Base-by-base conservation (phyloP, 2,888 invertebrate genomes). In the Xestoiulus laeticollis region DNA sequence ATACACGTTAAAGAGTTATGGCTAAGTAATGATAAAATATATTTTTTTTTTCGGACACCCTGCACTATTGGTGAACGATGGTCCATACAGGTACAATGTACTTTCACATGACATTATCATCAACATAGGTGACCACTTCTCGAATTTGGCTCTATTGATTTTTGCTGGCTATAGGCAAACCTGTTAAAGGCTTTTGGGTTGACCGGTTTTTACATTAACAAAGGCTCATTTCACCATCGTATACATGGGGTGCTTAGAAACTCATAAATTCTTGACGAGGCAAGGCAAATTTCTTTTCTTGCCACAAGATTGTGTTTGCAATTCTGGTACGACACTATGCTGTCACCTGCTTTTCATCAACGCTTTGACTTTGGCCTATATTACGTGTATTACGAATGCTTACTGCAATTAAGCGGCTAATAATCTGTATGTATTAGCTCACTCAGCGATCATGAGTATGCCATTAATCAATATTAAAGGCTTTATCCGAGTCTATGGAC, bases 381-480 rank as follows among this genome's bases (percentile, higher is more conserved):
- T 59, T 59, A 19, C 59, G 59, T 19, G n/a, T n/a, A n/a, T 19
- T 59, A 59, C 8, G 59, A 59, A 59, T 59, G 59, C n/a, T 38
- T 38, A 38, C n/a, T 4, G 3, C 59, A 59, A 59, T 59, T 59
- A 59, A 59, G 19, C 59, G 59, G 6, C 59, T 59, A n/a, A 59
- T 59, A 59, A 59, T 59, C 59, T 19, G 59, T 19, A n/a, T n/a
- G 59, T 38, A 59, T 59, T n/a, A 59, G n/a, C 59, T 59, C 59
- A 59, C 59, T 59, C 59, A 59, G n/a, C n/a, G n/a, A 59, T 59
- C 59, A 59, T 59, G 59, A 59, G n/a, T 59, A 19, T n/a, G n/a
- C n/a, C 59, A 59, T 59, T 59, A 59, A 59, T 59, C 59, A 59
- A n/a, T 59, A 59, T 59, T 59, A 59, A 59, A 59, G 59, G 59